These are phyloP conservation scores for Ovibos moschatus DNA, from an alignment of 2,113 vertebrate species.

Conservation along the genomic window DNA sequence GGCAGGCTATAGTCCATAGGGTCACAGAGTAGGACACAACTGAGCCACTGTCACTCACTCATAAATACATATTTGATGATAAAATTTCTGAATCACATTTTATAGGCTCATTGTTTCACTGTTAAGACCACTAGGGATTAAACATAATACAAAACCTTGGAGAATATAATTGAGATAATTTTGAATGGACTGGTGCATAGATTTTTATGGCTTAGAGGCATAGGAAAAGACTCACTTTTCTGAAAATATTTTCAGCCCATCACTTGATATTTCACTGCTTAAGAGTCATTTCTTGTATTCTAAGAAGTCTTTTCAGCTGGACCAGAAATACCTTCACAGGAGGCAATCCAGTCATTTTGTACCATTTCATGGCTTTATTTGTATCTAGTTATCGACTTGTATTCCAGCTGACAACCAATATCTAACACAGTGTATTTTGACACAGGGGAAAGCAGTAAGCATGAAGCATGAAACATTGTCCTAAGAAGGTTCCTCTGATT, in stretches of 20 bases:
- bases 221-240: not conserved
- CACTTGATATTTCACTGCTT: not conserved
- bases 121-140: not conserved
- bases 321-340: not conserved
- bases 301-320: not conserved
- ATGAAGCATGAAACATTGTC: not conserved
- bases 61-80: not conserved
- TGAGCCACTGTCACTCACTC: not conserved
- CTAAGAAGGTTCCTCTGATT: not conserved
- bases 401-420: not conserved
- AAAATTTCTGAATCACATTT: not conserved
- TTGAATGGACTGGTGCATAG: not conserved
- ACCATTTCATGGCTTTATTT: not conserved
- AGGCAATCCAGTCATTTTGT: not conserved
- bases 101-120: not conserved
- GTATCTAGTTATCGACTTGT: not conserved
- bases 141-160: not conserved
- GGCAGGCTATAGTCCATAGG: not conserved
- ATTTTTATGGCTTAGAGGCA: not conserved
- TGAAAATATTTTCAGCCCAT: not conserved
- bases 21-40: not conserved
- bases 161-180: not conserved
- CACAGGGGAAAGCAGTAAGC: fast-evolving
- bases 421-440: not conserved
- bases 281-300: not conserved